Evolutionary conservation across 2,888 invertebrate genomes (phyloP).

Genomic region (Tribolium freemani): DNA sequence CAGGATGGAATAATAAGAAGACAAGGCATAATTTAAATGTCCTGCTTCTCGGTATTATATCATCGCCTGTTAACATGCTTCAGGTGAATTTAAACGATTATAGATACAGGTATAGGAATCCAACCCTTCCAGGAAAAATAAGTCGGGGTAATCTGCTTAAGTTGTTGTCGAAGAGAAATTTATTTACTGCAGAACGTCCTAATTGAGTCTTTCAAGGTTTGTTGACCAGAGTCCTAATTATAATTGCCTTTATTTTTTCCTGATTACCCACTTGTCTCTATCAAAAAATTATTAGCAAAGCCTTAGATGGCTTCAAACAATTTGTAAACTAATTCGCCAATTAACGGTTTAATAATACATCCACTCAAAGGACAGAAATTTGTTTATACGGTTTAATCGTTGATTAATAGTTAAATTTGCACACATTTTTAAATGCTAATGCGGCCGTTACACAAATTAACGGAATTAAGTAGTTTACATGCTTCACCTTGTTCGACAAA

Average conservation of each 20-base stretch:
- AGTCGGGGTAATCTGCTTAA: neutral
- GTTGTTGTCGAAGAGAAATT: neutral
- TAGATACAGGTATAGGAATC: neutral
- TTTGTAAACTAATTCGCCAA: neutral
- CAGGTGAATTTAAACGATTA: slow-evolving; percentile 6
- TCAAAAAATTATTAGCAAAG: neutral
- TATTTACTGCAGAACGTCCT: neutral
- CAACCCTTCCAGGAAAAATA: neutral
- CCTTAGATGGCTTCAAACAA: neutral
- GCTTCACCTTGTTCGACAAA: slow-evolving; percentile 8
- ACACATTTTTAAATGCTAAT: slow-evolving; percentile 12
- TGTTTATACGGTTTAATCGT: neutral
- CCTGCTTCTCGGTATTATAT: slow-evolving; percentile 14
- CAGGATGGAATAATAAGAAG: neutral
- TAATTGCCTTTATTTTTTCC: neutral
- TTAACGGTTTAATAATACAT: neutral
- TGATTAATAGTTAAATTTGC: neutral
- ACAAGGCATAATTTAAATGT: slow-evolving; percentile 19
- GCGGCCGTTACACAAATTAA: neutral
- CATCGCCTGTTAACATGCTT: slow-evolving; percentile 12
- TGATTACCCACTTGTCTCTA: neutral
- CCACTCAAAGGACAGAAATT: neutral
- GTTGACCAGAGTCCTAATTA: neutral
- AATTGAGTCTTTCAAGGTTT: neutral
- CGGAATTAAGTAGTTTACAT: slow-evolving; percentile 17